phyloP scores from a whole-genome alignment of 2,113 vertebrate genomes.

The Dinomys branickii region DNA sequence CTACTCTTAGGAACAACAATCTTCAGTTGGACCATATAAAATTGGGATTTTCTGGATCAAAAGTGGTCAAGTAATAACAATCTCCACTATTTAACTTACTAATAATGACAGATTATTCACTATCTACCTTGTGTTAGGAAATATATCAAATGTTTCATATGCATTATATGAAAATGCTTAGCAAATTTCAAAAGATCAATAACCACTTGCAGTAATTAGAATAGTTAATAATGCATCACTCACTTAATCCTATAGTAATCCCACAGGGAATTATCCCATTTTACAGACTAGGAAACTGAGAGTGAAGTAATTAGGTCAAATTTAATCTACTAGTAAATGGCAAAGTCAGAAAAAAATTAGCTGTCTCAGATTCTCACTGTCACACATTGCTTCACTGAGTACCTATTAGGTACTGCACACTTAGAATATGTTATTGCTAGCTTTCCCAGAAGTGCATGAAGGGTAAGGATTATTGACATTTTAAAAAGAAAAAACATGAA shows the following conservation, averaged over 20 bases:
- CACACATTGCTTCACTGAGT: not conserved
- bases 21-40: not conserved
- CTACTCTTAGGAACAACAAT: not conserved
- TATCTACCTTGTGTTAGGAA: not conserved
- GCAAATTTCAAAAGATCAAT: not conserved
- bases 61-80: conserved; percentile 40
- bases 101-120: conserved; percentile 36
- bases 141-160: not conserved
- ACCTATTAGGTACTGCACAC: no score
- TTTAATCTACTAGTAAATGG: not conserved
- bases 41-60: conserved; percentile 20
- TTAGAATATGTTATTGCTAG: not conserved
- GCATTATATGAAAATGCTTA: not conserved
- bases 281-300: conserved; percentile 12
- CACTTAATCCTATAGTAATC: not conserved
- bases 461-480: not conserved
- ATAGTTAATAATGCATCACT: not conserved
- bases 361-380: not conserved
- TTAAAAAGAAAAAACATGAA: not conserved
- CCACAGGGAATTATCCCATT: not conserved
- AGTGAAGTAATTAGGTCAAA: not conserved
- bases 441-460: not conserved
- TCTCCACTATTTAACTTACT: conserved; percentile 22
- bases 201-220: not conserved
- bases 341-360: not conserved